Percentiles rank a stretch among this genome's conserved stretches.
These are phyloP conservation scores for Psophia crepitans DNA, from an alignment of 2,113 vertebrate genomes.

Conservation along the genomic window DNA sequence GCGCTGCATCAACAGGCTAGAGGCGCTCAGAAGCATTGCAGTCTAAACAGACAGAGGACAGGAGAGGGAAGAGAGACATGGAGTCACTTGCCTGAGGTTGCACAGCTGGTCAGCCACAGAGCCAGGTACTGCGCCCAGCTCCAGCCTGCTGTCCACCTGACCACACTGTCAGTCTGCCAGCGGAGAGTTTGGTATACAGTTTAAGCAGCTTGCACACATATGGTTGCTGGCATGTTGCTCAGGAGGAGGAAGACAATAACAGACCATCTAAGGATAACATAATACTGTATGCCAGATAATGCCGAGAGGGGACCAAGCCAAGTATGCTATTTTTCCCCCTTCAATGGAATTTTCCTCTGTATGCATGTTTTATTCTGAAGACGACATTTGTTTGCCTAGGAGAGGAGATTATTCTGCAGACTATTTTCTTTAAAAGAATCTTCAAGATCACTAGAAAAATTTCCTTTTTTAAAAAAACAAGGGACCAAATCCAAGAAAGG, in stretches of 20 bases:
- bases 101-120: not conserved
- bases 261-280: conserved; percentile 41
- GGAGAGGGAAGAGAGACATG: not conserved
- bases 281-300: not conserved
- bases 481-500: not conserved
- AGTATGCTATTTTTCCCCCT: not conserved
- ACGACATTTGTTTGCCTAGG: not conserved
- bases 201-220: not conserved
- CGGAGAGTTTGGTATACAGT: not conserved
- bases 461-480: not conserved
- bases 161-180: not conserved
- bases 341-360: not conserved
- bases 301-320: not conserved
- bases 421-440: not conserved
- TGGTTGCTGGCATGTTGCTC: not conserved
- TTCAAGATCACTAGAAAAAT: not conserved
- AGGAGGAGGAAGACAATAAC: not conserved
- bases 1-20: fast-evolving
- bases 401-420: not conserved
- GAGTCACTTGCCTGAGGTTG: not conserved
- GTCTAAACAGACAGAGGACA: not conserved
- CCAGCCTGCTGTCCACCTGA: not conserved
- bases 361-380: not conserved
- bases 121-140: not conserved
- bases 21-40: not conserved